phyloP scores from a whole-genome alignment of 2,113 vertebrate species.

The Galbula dea region DNA sequence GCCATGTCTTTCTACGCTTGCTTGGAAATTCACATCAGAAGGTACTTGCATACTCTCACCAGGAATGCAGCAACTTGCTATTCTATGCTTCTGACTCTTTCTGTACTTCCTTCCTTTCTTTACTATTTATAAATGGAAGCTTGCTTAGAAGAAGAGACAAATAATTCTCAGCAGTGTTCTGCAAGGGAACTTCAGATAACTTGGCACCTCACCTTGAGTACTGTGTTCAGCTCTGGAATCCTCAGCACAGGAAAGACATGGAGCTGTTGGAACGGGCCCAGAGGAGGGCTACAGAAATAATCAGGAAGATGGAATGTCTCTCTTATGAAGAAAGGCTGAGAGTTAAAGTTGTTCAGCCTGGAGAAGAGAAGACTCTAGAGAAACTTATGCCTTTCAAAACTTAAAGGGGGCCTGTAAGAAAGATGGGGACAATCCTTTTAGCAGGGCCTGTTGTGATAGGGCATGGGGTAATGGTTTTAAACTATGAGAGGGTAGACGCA shows the following conservation, averaged over 20 bases:
- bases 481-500: not conserved
- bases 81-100: not conserved
- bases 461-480: not conserved
- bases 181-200: not conserved
- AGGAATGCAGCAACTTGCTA: not conserved
- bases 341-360: not conserved
- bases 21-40: not conserved
- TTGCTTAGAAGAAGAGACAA: not conserved
- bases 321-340: not conserved
- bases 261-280: not conserved
- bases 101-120: not conserved
- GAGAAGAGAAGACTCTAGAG: not conserved
- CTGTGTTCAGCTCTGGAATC: not conserved
- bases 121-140: not conserved
- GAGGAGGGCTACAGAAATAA: not conserved
- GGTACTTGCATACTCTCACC: not conserved
- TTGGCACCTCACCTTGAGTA: not conserved
- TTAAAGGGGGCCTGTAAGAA: not conserved
- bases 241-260: not conserved
- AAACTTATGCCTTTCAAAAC: not conserved
- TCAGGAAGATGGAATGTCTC: not conserved
- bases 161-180: not conserved
- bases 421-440: not conserved
- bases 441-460: not conserved
- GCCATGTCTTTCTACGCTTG: not conserved